These are phyloP conservation scores for Oryzias dopingdopingensis DNA, from an alignment of 2,797 vertebrate genomes.

Conservation along the genomic window DNA sequence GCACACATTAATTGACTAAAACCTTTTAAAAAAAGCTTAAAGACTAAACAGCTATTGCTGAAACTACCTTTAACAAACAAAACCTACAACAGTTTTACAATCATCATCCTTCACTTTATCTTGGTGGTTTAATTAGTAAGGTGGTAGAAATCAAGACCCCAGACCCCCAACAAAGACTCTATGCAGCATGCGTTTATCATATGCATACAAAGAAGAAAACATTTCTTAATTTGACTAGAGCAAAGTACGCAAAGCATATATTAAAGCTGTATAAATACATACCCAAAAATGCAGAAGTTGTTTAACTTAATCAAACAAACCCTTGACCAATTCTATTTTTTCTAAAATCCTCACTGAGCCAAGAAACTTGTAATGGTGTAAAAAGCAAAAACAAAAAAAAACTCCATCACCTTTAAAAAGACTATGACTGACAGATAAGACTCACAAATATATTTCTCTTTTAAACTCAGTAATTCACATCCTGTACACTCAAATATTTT, in stretches of 20 bases:
- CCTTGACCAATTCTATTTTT: no score
- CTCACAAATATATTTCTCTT: no score
- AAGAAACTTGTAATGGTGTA: background rate
- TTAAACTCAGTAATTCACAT: no score
- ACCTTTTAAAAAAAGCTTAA: slow-evolving; percentile 8
- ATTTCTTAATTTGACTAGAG: no score
- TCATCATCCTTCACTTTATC: slow-evolving; percentile 7
- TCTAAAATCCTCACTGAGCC: background rate
- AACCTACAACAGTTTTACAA: background rate
- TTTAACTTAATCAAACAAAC: no score
- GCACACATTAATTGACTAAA: background rate
- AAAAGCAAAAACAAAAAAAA: background rate
- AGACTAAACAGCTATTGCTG: slow-evolving; percentile 2
- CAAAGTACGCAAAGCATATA: no score
- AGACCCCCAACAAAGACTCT: no score
- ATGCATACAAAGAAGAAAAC: background rate
- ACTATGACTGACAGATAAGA: background rate
- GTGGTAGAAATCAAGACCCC: no score
- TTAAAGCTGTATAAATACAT: no score
- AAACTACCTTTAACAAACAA: slow-evolving; percentile 5
- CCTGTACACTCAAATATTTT: no score
- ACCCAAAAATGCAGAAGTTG: no score
- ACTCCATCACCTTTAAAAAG: background rate
- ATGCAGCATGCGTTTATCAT: background rate
- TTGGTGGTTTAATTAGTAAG: background rate